phyloP scores from a whole-genome alignment of 2,888 invertebrate genomes.

The Aspidiotus destructor region DNA sequence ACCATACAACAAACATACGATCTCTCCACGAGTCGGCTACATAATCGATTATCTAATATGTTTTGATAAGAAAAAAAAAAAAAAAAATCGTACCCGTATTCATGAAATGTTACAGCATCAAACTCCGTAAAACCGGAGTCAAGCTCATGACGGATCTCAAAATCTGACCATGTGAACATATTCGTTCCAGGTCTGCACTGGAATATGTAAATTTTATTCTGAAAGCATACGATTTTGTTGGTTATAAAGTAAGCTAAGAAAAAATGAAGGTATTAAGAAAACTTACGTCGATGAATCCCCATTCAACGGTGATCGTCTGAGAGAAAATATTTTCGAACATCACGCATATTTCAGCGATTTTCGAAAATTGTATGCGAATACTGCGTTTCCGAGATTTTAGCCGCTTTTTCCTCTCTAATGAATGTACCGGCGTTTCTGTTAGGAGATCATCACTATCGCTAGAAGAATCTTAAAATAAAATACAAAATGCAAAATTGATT shows the following conservation, averaged over 20 bases:
- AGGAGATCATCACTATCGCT: too few species aligned
- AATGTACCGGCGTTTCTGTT: too few species aligned
- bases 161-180: slow-evolving; percentile 61
- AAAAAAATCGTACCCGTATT: slow-evolving; percentile 50
- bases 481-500: too few species aligned
- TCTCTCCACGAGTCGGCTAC: too few species aligned
- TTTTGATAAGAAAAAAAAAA: too few species aligned
- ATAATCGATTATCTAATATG: too few species aligned
- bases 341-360: slow-evolving; percentile 50
- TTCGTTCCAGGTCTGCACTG: slow-evolving; percentile 72
- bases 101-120: slow-evolving; percentile 58
- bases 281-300: slow-evolving; percentile 56
- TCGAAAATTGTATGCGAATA: slow-evolving; percentile 27
- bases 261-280: background rate
- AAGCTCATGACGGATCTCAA: slow-evolving; percentile 67
- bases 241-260: slow-evolving; percentile 15
- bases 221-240: slow-evolving; percentile 36
- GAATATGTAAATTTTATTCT: slow-evolving; percentile 54
- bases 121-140: slow-evolving; percentile 58
- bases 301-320: slow-evolving; percentile 67
- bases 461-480: too few species aligned
- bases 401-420: too few species aligned
- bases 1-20: too few species aligned
- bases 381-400: background rate
- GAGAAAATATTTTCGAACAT: slow-evolving; percentile 59